Percentiles rank a stretch among this genome's conserved stretches.
Conservation (phyloP, 1,140 invertebrate genomes). For the Temnothorax longispinosus region DNA sequence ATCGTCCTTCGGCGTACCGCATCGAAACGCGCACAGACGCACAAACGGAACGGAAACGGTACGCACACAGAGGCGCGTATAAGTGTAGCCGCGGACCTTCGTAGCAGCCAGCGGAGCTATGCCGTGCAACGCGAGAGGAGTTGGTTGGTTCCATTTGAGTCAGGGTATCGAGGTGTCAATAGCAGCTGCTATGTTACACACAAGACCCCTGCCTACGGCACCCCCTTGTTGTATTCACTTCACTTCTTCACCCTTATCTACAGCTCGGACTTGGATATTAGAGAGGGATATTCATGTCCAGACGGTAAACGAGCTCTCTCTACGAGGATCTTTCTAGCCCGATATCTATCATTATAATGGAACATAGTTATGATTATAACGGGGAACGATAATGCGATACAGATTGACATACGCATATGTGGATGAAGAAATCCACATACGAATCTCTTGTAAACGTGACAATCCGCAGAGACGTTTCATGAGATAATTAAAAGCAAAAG, state of each 20-base stretch:
- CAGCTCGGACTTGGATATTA: constrained; percentile 71
- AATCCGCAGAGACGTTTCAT: neutral
- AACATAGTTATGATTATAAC: constrained; percentile 35
- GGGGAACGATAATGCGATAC: neutral
- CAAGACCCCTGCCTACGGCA: constrained; percentile 81
- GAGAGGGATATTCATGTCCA: constrained; percentile 74
- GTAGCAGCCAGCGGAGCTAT: constrained; percentile 77
- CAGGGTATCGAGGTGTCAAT: constrained; percentile 85
- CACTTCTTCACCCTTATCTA: constrained; percentile 83
- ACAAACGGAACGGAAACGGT: constrained; percentile 52
- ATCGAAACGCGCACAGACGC: constrained; percentile 52
- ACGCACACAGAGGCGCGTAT: constrained; percentile 41
- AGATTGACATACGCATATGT: neutral
- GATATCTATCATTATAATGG: constrained; percentile 42
- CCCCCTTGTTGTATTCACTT: constrained; percentile 79
- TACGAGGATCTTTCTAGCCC: constrained; percentile 38
- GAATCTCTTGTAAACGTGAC: neutral
- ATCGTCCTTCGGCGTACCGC: constrained; percentile 60
- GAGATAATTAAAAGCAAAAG: neutral
- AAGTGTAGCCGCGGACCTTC: constrained; percentile 66
- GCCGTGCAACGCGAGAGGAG: constrained; percentile 80
- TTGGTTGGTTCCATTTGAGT: constrained; percentile 84
- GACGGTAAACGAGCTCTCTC: constrained; percentile 66
- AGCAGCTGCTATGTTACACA: constrained; percentile 85
- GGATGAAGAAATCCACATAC: neutral